phyloP scores from a whole-genome alignment of 2,113 vertebrate genomes.

The Oryctolagus cuniculus region mOryCun1.1 NC_091435.1:43465501-43466000 shows the following conservation, averaged over 20 bases:
- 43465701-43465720: slow-evolving; percentile 86
- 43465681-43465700: slow-evolving; percentile 89
- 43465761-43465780: slow-evolving; percentile 82
- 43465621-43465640: slow-evolving; percentile 90
- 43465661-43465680: slow-evolving; percentile 90
- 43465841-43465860: slow-evolving; percentile 65
- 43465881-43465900: not conserved
- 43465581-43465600: slow-evolving; percentile 89
- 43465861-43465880: slow-evolving; percentile 42
- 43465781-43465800: slow-evolving; percentile 80
- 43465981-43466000: not conserved
- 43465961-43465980: not conserved
- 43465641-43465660: slow-evolving; percentile 89
- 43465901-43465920: slow-evolving; percentile 8
- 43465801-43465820: slow-evolving; percentile 49
- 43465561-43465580: slow-evolving; percentile 88
- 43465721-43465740: slow-evolving; percentile 83
- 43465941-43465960: not conserved
- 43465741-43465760: slow-evolving; percentile 80
- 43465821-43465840: slow-evolving; percentile 69
- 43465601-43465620: slow-evolving; percentile 92
- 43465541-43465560: slow-evolving; percentile 89
- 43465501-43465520: slow-evolving; percentile 88
- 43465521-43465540: slow-evolving; percentile 87
- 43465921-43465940: not conserved